Percentiles rank a stretch among this genome's conserved stretches.
These are phyloP conservation scores for Enteromius afrohamiltoni DNA, from an alignment of 2,797 vertebrate genomes.

Conservation along the genomic window DNA sequence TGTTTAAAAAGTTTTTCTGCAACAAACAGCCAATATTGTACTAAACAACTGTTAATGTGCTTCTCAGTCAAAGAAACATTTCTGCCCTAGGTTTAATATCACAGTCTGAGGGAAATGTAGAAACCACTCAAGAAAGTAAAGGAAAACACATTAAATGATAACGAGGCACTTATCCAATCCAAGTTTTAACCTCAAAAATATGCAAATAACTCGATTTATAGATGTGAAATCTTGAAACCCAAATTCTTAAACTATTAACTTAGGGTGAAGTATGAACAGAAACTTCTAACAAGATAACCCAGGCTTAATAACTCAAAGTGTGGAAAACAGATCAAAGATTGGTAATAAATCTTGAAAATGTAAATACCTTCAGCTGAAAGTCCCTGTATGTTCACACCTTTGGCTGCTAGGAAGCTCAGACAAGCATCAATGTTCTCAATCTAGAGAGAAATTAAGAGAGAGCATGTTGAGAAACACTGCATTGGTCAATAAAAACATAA, in stretches of 20 bases:
- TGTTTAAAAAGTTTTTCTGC: background rate
- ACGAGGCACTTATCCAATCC: background rate
- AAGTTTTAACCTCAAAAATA: background rate
- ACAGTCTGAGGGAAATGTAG: background rate
- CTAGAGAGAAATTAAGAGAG: slow-evolving; percentile 67
- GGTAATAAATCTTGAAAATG: background rate
- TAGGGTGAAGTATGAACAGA: background rate
- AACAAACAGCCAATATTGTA: background rate
- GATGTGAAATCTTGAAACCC: background rate
- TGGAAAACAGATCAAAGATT: background rate
- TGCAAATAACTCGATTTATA: background rate
- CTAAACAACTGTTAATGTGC: background rate
- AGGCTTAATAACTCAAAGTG: background rate
- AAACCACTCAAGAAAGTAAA: background rate
- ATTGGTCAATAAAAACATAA: background rate
- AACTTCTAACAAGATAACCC: background rate
- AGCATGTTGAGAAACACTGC: background rate
- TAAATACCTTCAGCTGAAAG: slow-evolving; percentile 92
- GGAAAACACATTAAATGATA: background rate
- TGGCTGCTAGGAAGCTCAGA: slow-evolving; percentile 96
- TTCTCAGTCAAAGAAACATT: background rate
- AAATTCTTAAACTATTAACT: background rate
- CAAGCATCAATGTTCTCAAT: slow-evolving; percentile 98
- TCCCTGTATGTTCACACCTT: slow-evolving; percentile 98
- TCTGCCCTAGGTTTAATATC: background rate